Evolutionary conservation across 2,888 invertebrate genomes (phyloP).

Genomic region (Margaritifera margaritifera): DNA sequence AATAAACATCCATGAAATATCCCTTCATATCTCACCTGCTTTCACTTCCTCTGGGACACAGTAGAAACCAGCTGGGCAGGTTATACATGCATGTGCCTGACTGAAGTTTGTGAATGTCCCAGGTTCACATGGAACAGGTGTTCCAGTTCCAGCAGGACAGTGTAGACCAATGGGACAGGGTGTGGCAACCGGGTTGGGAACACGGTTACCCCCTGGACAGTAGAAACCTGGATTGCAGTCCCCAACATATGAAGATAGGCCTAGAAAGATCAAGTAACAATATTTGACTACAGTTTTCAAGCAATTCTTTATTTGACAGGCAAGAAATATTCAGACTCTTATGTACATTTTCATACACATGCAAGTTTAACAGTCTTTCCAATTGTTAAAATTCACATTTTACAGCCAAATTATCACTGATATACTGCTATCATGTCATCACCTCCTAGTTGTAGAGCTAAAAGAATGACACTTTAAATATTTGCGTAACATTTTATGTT

Average conservation of each 20-base stretch:
- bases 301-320: too few relatives aligned
- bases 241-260: conserved; percentile 56
- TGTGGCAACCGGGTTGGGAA: conserved; percentile 61
- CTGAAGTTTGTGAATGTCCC: conserved; percentile 67
- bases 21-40: conserved; percentile 38
- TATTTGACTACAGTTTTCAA: too few relatives aligned
- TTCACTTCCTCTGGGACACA: conserved; percentile 69
- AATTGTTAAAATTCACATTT: too few relatives aligned
- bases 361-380: too few relatives aligned
- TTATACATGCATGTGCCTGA: conserved; percentile 58
- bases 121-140: conserved; percentile 63
- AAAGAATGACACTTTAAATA: too few relatives aligned
- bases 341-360: too few relatives aligned
- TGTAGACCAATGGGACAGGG: conserved; percentile 69
- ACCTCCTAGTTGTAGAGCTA: too few relatives aligned
- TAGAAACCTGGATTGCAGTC: conserved; percentile 69
- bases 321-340: too few relatives aligned
- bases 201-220: conserved; percentile 64
- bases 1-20: not conserved
- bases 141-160: conserved; percentile 62
- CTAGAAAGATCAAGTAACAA: conserved; percentile 36
- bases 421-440: too few relatives aligned
- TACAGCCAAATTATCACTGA: too few relatives aligned
- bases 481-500: too few relatives aligned
- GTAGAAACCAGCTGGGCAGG: conserved; percentile 67